phyloP scores from a whole-genome alignment of 2,888 invertebrate species.

The Candidula unifasciata region DNA sequence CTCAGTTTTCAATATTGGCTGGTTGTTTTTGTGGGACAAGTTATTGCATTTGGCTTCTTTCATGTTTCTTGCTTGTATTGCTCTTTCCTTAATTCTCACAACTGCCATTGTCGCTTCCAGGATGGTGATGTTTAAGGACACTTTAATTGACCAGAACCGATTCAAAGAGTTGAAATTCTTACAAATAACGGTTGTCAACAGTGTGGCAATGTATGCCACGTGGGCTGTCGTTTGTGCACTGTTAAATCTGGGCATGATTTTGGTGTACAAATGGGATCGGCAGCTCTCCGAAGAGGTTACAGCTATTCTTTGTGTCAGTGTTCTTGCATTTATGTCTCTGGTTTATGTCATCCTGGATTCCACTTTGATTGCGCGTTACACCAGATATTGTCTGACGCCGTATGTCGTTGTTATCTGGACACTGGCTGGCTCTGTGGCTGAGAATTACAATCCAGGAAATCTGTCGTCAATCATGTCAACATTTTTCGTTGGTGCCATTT shows the following conservation, averaged over 20 bases:
- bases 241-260: constrained; percentile 69
- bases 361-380: constrained; percentile 67
- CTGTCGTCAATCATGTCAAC: constrained; percentile 65
- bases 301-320: constrained; percentile 63
- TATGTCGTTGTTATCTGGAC: constrained; percentile 72
- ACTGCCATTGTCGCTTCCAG: constrained; percentile 62
- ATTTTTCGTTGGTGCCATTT: constrained; percentile 60
- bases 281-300: constrained; percentile 57
- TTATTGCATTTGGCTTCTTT: constrained; percentile 63
- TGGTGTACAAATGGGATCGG: constrained; percentile 59
- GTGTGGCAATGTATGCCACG: constrained; percentile 71
- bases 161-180: constrained; percentile 67
- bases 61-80: constrained; percentile 60
- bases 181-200: constrained; percentile 71
- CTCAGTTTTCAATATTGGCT: constrained; percentile 65
- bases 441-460: constrained; percentile 63
- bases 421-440: constrained; percentile 64
- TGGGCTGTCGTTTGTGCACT: constrained; percentile 72
- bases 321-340: constrained; percentile 62
- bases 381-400: constrained; percentile 72
- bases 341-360: constrained; percentile 69
- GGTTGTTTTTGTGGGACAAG: constrained; percentile 73
- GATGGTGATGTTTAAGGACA: constrained; percentile 59
- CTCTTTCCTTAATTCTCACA: constrained; percentile 64
- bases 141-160: constrained; percentile 60